phyloP scores from a whole-genome alignment of 2,888 invertebrate genomes.

The Agonopterix heracliana region DNA sequence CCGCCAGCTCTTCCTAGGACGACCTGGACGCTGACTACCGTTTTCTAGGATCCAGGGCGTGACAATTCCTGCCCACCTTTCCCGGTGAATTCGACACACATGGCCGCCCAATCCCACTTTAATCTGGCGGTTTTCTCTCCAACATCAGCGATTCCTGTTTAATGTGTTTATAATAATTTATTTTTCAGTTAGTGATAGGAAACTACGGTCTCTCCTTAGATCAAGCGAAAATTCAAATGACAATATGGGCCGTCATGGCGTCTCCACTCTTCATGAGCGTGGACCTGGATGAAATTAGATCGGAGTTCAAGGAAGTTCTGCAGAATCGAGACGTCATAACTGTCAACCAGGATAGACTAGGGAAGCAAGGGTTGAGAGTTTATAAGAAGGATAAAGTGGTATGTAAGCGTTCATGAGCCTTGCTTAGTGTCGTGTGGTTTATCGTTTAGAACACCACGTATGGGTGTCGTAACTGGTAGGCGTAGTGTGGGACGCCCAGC shows the following conservation, averaged over 20 bases:
- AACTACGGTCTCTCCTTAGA: neutral
- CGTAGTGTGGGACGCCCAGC: no score
- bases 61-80: no score
- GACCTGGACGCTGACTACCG: no score
- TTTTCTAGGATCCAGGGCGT: no score
- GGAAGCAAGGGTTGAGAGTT: conserved; percentile 2
- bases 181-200: neutral
- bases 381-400: conserved; percentile 3
- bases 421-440: neutral
- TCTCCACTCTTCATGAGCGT: conserved; percentile 5
- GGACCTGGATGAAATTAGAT: conserved; percentile 1
- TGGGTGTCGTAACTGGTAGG: no score
- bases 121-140: no score
- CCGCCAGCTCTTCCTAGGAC: no score
- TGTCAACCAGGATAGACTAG: conserved; percentile 2
- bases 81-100: no score
- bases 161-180: no score
- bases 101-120: no score
- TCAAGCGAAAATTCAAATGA: neutral
- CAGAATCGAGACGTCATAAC: conserved; percentile 2
- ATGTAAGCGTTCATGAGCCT: neutral
- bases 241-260: conserved; percentile 1
- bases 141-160: no score
- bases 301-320: conserved; percentile 4
- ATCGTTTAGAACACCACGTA: no score